Evolutionary conservation across 2,113 vertebrate genomes (phyloP).

Genomic region (Tragelaphus strepsiceros): DNA sequence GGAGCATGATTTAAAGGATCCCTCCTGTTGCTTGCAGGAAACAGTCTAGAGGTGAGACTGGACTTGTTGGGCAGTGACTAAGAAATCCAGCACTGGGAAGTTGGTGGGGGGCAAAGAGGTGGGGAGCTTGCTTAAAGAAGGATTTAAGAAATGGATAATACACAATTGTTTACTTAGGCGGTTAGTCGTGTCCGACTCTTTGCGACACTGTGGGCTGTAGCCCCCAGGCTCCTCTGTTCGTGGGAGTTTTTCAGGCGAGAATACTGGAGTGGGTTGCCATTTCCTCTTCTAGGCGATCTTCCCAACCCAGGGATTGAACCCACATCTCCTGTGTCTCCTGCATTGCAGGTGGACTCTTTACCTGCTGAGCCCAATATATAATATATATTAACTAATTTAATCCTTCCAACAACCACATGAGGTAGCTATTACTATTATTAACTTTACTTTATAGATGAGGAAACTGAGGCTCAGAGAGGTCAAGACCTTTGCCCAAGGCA

Average conservation of each 20-base stretch:
- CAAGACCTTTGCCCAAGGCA: background rate
- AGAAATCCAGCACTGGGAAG: background rate
- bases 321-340: background rate
- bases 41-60: background rate
- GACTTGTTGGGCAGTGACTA: background rate
- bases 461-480: background rate
- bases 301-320: background rate
- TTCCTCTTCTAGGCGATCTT: background rate
- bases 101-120: too few relatives aligned
- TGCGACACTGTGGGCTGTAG: background rate
- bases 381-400: background rate
- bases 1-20: background rate
- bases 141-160: background rate
- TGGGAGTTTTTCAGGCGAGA: background rate
- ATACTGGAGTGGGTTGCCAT: background rate
- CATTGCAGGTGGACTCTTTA: background rate
- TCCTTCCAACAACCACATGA: background rate
- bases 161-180: background rate
- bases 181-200: background rate
- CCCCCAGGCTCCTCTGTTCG: background rate
- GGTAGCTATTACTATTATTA: too few relatives aligned
- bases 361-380: background rate
- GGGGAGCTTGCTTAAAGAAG: background rate
- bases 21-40: background rate
- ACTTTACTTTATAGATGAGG: background rate